Base-by-base conservation (phyloP, 2,113 vertebrate species). In the Oreochromis aureus region DNA sequence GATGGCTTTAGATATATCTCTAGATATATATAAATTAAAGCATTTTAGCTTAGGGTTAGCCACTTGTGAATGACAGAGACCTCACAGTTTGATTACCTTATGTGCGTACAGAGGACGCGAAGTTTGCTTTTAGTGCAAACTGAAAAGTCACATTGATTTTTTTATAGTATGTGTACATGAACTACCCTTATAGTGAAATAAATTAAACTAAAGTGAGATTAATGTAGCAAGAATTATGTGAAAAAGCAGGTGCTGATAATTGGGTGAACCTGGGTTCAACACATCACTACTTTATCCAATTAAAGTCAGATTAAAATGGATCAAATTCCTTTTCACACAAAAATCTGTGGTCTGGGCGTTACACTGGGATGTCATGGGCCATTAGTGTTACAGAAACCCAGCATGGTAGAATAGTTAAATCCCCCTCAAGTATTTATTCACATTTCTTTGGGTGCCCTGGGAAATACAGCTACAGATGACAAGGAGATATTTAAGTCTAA, bases 281-380 rank as follows among this genome's bases (percentile, higher is more conserved):
- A 51, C 46, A 39, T 48, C 80, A 82, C 46, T 81, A 91, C 51
- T 48, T 69, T 66, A 84, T 76, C 87, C 85, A 92, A 93, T 94
- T 94, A 94, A 89, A 89, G 85, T 71, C 87, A 95, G 94, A 95
- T 92, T 93, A 93, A 92, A 93, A 85, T 56, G 86, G 73, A 94
- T 93, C 81, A 87, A 73, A 93, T 87, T 88, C 82, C 73, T 89
- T 91, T 87, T 91, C 91, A 85, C 90, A 86, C 59, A 81, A 54
- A 66, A 90, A 59, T 58, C 69, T 89, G 69, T 84, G 55, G 63
- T 9, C 76, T 19, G 48, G 59, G 34, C 5, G 12, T 86, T 84
- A 88, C 71, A 85, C 36, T 76, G 27, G 44, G 30, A n/a, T 84
- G 87, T 86, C 89, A 93, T 1, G 48, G 85, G 10, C 73, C 39